Evolutionary conservation across 2,888 invertebrate genomes (phyloP).

Genomic region (Adineta ricciae): DNA sequence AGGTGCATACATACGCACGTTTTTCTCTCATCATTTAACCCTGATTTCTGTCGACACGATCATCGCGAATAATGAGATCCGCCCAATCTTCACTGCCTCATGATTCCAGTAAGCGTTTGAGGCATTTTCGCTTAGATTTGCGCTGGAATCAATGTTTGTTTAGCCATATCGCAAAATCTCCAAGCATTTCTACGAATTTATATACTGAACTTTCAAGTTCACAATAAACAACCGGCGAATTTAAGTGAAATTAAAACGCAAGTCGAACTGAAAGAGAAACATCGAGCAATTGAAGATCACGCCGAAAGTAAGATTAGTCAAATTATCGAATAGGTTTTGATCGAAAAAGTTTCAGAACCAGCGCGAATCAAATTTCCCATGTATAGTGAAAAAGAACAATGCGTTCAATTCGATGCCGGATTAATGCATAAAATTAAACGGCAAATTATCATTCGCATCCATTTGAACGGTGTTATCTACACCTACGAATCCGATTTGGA

Average conservation of each 20-base stretch:
- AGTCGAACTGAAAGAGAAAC: conserved; percentile 10
- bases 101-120: neutral
- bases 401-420: conserved; percentile 6
- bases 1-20: neutral
- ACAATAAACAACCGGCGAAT: neutral
- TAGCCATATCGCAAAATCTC: neutral
- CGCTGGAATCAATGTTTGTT: neutral
- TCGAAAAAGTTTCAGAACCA: neutral
- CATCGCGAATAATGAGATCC: neutral
- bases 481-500: neutral
- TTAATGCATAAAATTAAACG: neutral
- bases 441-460: neutral
- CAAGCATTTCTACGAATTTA: neutral
- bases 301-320: neutral
- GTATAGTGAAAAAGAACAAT: conserved; percentile 8
- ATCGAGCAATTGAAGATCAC: neutral
- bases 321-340: no score
- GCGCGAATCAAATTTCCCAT: neutral
- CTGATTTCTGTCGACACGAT: neutral
- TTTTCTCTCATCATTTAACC: neutral
- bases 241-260: neutral
- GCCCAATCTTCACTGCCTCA: neutral
- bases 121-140: neutral
- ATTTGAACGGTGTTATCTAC: neutral
- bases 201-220: neutral